phyloP scores from a whole-genome alignment of 2,113 vertebrate species.

The Harpagus bidentatus region DNA sequence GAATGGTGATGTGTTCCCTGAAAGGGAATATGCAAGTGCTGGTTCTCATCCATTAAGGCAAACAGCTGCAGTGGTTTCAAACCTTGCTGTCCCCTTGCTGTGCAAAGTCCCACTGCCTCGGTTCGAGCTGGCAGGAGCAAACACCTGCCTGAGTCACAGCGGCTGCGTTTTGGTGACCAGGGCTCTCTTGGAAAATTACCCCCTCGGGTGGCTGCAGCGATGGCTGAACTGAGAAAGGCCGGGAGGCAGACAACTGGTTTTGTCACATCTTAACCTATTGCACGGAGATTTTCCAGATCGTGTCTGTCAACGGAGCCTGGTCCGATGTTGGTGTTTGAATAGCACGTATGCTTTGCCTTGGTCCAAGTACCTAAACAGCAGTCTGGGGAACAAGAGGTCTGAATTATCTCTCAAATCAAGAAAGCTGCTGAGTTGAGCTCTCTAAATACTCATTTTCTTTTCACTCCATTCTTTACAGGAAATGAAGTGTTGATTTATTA shows the following conservation, averaged over 20 bases:
- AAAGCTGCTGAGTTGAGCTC: background rate
- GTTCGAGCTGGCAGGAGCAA: background rate
- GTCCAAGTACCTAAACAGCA: background rate
- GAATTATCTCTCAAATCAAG: background rate
- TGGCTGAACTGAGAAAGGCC: background rate
- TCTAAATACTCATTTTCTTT: background rate
- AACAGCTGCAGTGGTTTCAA: background rate
- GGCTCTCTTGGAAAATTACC: background rate
- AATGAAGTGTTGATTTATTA: background rate
- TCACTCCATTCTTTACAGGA: background rate
- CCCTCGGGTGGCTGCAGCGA: accelerated
- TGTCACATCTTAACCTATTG: background rate
- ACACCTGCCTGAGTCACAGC: no score
- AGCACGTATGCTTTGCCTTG: background rate
- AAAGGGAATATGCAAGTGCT: background rate
- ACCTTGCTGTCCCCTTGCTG: accelerated
- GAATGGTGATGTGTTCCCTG: accelerated
- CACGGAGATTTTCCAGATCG: background rate
- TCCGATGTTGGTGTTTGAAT: background rate
- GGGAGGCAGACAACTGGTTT: background rate
- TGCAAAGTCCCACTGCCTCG: background rate
- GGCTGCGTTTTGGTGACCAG: background rate
- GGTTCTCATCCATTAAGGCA: background rate
- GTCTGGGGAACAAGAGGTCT: background rate
- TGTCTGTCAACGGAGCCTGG: background rate